phyloP scores from a whole-genome alignment of 2,888 invertebrate genomes.

The Tigriopus californicus region DNA sequence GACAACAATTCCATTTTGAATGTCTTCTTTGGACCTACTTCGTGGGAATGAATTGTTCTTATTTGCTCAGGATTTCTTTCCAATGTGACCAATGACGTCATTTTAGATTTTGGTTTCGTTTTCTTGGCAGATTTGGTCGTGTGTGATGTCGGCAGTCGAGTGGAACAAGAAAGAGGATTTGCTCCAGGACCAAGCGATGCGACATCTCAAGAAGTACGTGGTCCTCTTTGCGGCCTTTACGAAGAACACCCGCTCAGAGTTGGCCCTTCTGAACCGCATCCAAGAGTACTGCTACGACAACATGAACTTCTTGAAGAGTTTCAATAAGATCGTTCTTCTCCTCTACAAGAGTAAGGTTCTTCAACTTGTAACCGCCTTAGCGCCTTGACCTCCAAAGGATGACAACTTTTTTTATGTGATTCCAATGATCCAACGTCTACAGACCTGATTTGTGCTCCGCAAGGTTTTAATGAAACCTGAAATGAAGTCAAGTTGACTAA shows the following conservation, averaged over 20 bases:
- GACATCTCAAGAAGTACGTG: constrained; percentile 60
- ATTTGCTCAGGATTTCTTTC: too few species aligned
- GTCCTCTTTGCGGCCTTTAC: constrained; percentile 70
- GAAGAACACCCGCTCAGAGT: constrained; percentile 63
- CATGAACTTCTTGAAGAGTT: constrained; percentile 96
- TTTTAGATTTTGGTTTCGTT: too few species aligned
- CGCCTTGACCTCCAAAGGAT: neutral
- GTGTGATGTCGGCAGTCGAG: constrained; percentile 83
- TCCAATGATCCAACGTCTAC: neutral
- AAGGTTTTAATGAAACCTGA: too few species aligned
- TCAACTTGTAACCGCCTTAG: too few species aligned
- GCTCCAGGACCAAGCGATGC: constrained; percentile 82
- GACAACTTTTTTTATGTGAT: neutral
- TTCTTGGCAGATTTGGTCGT: constrained; percentile 58
- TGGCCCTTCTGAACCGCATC: constrained; percentile 70
- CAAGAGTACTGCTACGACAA: constrained; percentile 97
- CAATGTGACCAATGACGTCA: too few species aligned
- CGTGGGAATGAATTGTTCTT: too few species aligned
- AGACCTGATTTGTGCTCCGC: too few species aligned
- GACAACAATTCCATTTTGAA: too few species aligned
- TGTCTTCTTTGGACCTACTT: too few species aligned
- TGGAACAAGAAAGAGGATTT: constrained; percentile 98
- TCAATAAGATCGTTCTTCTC: constrained; percentile 87
- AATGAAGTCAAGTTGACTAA: neutral
- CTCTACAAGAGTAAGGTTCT: constrained; percentile 65